Evolutionary conservation across 1,140 invertebrate species (phyloP), one percentile per base, ranked within the genome.

Genomic region (Aphelenchoides besseyi): DNA sequence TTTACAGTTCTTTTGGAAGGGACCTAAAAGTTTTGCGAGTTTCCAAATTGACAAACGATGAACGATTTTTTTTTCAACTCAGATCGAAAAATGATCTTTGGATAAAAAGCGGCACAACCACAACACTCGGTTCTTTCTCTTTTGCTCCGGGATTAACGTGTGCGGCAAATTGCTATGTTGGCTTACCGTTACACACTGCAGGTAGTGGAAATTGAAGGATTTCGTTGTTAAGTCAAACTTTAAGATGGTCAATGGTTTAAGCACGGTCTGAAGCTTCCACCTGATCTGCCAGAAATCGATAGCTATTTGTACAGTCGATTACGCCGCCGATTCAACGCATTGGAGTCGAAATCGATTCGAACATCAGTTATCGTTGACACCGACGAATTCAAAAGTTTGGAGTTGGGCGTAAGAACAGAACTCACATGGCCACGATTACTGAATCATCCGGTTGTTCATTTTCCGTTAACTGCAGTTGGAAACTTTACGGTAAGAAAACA

Each of bases 401-500:
- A 83, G 36, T 74, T 84, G 18, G 33, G 59, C 26, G 18, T 59
- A n/a, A 48, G 59, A 26, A 63, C 91, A 37, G 89, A 89, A 79
- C 88, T 91, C 72, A 88, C 88, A 37, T 93, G 92, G 92, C 92
- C 92, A 3, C 83, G 87, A 36, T 74, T 90, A 2, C 79, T 87
- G 23, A 84, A 86, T 36, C 85, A 85, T 68, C 84, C 84, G 62
- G 80, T 87, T 41, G 82, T 92, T 68, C 86, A 87, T 68, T 92
- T 92, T 87, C 91, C 92, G 8, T 83, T 92, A 32, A 92, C 91
- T 3, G 91, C 92, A 86, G 89, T 93, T 71, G 90, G 90, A 57
- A 92, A 92, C 84, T 88, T 87, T 36, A 89, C 90, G n/a, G 89
- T 90, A 67, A 1, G 9, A 28, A 59, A 71, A 18, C 9, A 18